phyloP scores from a whole-genome alignment of 2,797 vertebrate species.

The Meda fulgida region DNA sequence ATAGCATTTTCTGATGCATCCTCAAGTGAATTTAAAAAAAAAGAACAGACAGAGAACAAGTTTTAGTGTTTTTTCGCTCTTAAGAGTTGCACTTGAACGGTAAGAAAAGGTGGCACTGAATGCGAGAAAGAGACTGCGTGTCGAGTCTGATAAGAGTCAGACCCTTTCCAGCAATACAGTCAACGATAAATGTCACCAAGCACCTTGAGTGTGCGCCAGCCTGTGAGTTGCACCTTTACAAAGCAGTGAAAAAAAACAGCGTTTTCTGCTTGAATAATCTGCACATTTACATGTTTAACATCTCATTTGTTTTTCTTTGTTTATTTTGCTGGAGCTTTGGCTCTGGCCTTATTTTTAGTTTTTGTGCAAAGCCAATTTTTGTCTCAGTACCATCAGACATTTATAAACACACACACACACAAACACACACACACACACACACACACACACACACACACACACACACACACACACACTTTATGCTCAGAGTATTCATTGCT shows the following conservation, averaged over 20 bases:
- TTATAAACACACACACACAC: neutral
- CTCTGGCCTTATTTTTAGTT: constrained; percentile 13
- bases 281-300: constrained; percentile 28
- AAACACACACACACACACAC: neutral
- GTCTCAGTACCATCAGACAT: neutral
- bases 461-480: neutral
- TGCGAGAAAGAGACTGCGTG: constrained; percentile 19
- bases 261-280: constrained; percentile 11
- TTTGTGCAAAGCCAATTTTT: neutral
- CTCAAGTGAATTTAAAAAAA: neutral
- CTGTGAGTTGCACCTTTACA: constrained; percentile 33
- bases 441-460: neutral
- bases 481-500: no score
- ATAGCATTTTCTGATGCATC: constrained; percentile 5
- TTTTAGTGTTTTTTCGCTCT: neutral
- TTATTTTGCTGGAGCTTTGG: constrained; percentile 15
- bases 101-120: constrained; percentile 3
- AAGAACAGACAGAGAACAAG: neutral
- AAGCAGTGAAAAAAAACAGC: constrained; percentile 34
- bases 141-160: constrained; percentile 32
- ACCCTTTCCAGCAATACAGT: constrained; percentile 48
- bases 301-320: constrained; percentile 15
- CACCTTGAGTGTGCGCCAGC: constrained; percentile 47
- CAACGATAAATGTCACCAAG: constrained; percentile 54
- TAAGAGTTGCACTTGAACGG: neutral